Evolutionary conservation across 2,888 invertebrate species (phyloP), one percentile per base, ranked within the genome.

Genomic region (Ormyrus labotus): DNA sequence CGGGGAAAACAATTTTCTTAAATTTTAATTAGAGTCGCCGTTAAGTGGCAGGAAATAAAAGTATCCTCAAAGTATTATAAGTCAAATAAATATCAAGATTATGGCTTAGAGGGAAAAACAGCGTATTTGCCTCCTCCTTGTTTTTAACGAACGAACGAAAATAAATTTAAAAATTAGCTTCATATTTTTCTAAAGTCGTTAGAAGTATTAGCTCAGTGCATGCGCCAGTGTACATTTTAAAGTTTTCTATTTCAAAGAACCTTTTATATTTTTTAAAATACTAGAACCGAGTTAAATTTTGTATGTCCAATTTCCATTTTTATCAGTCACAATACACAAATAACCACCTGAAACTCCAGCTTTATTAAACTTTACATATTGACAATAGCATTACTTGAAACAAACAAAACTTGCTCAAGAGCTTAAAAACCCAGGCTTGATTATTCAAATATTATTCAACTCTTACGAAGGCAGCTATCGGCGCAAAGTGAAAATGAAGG

Each of bases 1-100:
- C 48, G 65, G 7, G 67, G 65, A 67, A 75, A 80, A 75, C 75
- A 75, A 80, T 80, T 80, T 80, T 80, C 80, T 75, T 80, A 80
- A 80, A 80, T 75, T 80, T 75, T 80, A 80, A 80, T 80, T 80
- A 80, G 71, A 57, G 45, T 55, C 47, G 60, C 58, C 47, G 48
- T 55, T 75, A 75, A 80, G 71, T 71, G 10, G 53, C 65, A 47
- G 53, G 34, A 58, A 80, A 75, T 80, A 80, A 75, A 71, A 80
- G 75, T 80, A 70, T 60, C 53, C 48, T 6, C 19, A 61, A 63
- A 61, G 45, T 48, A 64, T 70, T 63, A 63, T 55, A 50, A 67
- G 19, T 74, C 50, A 11, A 53, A 67, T 78, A 78, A 73, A 78
- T 73, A 72, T 69, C 63, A 8, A 9, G 10, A 75, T 75, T 65